Evolutionary conservation across 37 sponge, comb jelly and placozoan species (phyloP).

Genomic region (Haliclona indistincta): DNA sequence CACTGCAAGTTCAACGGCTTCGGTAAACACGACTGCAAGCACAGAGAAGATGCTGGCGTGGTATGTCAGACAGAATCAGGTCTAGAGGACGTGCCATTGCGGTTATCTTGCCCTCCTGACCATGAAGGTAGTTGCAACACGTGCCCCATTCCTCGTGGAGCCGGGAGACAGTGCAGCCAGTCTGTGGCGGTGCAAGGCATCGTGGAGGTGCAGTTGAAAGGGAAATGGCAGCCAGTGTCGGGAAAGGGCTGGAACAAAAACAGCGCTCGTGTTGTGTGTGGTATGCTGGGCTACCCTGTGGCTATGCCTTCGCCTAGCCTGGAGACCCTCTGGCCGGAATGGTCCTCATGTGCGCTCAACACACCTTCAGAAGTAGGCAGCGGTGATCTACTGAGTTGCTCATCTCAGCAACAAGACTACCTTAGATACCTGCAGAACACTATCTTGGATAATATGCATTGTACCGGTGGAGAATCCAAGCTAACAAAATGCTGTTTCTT

Average conservation of each 20-base stretch:
- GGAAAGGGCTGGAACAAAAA: neutral
- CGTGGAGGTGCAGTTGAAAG: slow-evolving; percentile 3
- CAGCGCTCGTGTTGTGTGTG: slow-evolving; percentile 7
- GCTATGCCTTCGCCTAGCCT: slow-evolving; percentile 20
- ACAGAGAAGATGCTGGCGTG: slow-evolving; percentile 68
- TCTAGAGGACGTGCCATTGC: slow-evolving; percentile 21
- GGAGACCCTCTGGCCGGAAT: slow-evolving; percentile 11
- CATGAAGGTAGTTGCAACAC: slow-evolving; percentile 26
- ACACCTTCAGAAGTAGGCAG: too few species aligned
- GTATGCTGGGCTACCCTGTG: slow-evolving; percentile 11
- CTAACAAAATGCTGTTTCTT: slow-evolving; percentile 44
- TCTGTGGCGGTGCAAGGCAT: slow-evolving; percentile 1
- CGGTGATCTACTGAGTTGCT: too few species aligned
- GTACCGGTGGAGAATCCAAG: slow-evolving; percentile 41
- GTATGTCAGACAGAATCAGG: slow-evolving; percentile 14
- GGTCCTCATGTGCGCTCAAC: neutral
- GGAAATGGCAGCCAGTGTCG: slow-evolving; percentile 16
- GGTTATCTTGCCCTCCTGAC: slow-evolving; percentile 39
- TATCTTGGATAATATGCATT: neutral
- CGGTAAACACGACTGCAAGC: slow-evolving; percentile 52
- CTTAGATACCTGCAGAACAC: neutral
- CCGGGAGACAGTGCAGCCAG: neutral
- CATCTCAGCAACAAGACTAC: neutral
- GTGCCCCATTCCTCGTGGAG: slow-evolving; percentile 22
- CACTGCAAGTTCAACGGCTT: slow-evolving; percentile 38